These are phyloP conservation scores for Cassiopea andromeda DNA, from an alignment of 30 jellyfish, hydroid and myxozoan species.

Conservation along the genomic window DNA sequence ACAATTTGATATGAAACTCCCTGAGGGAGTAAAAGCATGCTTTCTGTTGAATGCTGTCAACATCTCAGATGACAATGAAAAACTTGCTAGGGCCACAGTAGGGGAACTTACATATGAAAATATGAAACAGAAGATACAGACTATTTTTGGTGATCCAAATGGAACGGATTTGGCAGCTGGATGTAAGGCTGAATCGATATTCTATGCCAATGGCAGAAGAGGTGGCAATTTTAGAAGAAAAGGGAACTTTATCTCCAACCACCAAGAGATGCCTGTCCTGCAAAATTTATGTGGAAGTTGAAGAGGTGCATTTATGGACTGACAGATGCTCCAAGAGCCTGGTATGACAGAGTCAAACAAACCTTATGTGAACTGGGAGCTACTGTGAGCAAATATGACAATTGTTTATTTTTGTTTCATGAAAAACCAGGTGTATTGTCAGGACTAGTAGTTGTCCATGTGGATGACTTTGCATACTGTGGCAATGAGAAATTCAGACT, in stretches of 20 bases:
- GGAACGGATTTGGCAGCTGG: no score
- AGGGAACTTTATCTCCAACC: neutral
- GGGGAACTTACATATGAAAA: no score
- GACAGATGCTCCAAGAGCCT: conserved; percentile 6
- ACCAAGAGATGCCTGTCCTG: neutral
- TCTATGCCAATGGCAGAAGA: no score
- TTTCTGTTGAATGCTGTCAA: no score
- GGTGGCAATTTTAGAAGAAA: no score
- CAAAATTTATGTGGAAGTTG: neutral
- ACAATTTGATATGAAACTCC: no score
- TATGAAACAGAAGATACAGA: no score
- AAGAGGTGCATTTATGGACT: neutral
- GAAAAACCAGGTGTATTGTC: neutral
- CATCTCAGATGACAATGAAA: no score
- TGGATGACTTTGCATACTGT: neutral
- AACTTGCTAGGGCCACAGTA: no score
- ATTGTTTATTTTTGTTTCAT: neutral
- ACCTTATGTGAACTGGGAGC: neutral
- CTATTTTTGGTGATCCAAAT: no score
- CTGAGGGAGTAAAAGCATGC: no score
- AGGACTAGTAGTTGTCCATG: neutral
- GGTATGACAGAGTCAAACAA: neutral
- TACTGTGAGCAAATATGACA: neutral
- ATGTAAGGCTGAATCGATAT: no score
- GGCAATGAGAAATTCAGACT: conserved; percentile 3